phyloP scores from a whole-genome alignment of 1,140 invertebrate genomes.

The Ladona fulva region DNA sequence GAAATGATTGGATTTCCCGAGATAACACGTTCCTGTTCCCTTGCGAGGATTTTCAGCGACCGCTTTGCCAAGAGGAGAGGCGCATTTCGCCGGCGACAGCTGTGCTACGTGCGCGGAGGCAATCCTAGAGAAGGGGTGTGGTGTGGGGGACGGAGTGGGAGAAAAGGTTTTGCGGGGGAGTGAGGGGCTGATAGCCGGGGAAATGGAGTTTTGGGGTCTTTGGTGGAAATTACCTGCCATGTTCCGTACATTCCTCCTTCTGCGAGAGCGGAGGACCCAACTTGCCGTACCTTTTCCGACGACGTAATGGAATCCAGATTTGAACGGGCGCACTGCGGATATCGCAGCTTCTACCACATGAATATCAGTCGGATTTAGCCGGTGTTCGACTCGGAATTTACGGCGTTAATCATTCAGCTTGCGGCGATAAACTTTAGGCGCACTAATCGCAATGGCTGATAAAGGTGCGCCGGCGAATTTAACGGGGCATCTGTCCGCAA shows the following conservation, averaged over 20 bases:
- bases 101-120: neutral
- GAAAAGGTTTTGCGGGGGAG: neutral
- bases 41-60: neutral
- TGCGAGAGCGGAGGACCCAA: neutral
- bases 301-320: slow-evolving; percentile 4
- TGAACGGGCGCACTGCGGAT: neutral
- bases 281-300: neutral
- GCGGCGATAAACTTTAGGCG: too few species aligned
- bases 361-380: neutral
- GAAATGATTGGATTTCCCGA: slow-evolving; percentile 2
- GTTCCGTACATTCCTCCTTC: neutral
- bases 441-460: too few species aligned
- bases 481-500: too few species aligned
- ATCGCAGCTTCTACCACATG: neutral
- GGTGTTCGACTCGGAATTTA: too few species aligned
- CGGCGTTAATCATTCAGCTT: too few species aligned
- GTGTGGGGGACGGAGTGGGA: neutral
- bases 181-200: neutral
- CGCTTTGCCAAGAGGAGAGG: neutral
- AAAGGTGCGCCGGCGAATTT: too few species aligned
- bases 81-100: neutral
- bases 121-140: neutral
- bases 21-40: neutral
- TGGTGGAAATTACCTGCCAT: slow-evolving; percentile 1
- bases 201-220: slow-evolving; percentile 9